phyloP scores from a whole-genome alignment of 2,888 invertebrate species.

The Beris chalybata region DNA sequence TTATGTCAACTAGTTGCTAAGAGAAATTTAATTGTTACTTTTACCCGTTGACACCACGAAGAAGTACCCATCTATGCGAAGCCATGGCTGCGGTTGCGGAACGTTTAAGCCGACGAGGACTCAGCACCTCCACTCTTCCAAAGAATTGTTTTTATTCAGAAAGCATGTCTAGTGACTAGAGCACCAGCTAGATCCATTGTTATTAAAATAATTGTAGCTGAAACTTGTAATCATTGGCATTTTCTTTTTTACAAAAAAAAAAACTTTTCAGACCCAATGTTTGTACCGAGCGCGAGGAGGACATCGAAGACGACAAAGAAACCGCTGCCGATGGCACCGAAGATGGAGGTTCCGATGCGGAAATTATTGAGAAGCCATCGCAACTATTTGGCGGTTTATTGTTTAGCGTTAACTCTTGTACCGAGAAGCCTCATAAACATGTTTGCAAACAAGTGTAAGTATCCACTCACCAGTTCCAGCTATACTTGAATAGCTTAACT shows the following conservation, averaged over 20 bases:
- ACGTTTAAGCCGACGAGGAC: no score
- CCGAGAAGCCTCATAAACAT: slow-evolving; percentile 54
- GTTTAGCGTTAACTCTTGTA: slow-evolving; percentile 55
- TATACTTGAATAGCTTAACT: neutral
- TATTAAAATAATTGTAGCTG: no score
- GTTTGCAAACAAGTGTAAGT: slow-evolving; percentile 56
- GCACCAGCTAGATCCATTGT: no score
- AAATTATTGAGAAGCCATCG: slow-evolving; percentile 42
- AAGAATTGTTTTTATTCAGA: no score
- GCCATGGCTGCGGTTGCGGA: no score
- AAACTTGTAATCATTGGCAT: neutral
- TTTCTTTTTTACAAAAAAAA: slow-evolving; percentile 11
- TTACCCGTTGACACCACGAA: no score
- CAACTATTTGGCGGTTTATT: slow-evolving; percentile 51
- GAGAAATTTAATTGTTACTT: slow-evolving; percentile 2
- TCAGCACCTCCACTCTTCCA: no score
- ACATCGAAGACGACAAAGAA: slow-evolving; percentile 45
- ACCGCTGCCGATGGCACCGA: slow-evolving; percentile 42
- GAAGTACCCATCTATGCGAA: no score
- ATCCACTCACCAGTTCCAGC: slow-evolving; percentile 1
- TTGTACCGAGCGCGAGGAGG: slow-evolving; percentile 63
- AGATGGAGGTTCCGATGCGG: slow-evolving; percentile 41
- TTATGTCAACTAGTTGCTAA: neutral
- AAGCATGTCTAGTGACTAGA: no score
- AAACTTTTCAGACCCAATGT: slow-evolving; percentile 60